Base-by-base conservation (phyloP, 23 tunicate species). In the Botrylloides violaceus region DNA sequence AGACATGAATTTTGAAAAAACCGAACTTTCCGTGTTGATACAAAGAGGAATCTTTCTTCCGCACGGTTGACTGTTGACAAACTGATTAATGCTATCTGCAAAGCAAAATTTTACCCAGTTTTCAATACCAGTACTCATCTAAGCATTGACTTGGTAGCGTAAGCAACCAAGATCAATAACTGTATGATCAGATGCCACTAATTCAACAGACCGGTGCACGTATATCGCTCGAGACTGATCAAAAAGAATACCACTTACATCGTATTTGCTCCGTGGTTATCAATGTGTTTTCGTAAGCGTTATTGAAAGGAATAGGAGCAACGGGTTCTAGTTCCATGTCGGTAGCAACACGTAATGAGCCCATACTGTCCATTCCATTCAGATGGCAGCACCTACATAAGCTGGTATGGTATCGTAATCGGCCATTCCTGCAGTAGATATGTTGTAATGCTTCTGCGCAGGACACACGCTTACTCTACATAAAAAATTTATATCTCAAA, bases 301-400 rank as follows among this genome's bases (percentile, higher is more conserved):
- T 93, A 61, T 80, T 62, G 61, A 92, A 92, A 0, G 59, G 27
- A 1, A 26, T 29, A 2, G 64, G 59, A 2, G 98, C 87, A 28
- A 80, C 72, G 6, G 98, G 93, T 61, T 92, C 98, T 12, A 81
- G 77, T 48, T 87, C 87, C 22, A 53, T 35, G 5, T 68, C 85
- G 3, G 81, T 21, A 4, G 81, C 81, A 57, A 82, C 87, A 28
- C 85, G 57, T 2, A 80, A 39, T 0, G 64, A 20, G 12, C 50
- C 20, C 36, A 29, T 37, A 19, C 74, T 59, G 23, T 68, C 74
- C 15, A 59, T 73, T 0, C 77, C 81, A 2, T 73, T 65, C 34
- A 80, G 55, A 62, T 65, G 84, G 76, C 98, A 92, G 50, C 98
- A 92, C 23, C 71, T 59, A 65, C 98, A 92, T 4, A 92, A 78